Evolutionary conservation across 2,113 vertebrate genomes (phyloP).

Genomic region (Colinus virginianus): DNA sequence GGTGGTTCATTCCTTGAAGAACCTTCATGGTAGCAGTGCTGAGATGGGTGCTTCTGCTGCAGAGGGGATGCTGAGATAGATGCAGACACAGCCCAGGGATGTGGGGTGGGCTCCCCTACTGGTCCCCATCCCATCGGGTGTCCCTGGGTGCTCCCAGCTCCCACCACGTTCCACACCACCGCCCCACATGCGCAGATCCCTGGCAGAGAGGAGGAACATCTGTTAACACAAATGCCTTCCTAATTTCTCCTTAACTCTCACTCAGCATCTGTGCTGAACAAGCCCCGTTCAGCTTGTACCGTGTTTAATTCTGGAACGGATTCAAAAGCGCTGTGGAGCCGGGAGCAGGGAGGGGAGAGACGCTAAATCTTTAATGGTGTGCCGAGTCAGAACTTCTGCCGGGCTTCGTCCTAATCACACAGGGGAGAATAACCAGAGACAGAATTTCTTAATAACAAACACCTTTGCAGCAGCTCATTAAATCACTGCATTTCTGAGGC

Average conservation of each 20-base stretch:
- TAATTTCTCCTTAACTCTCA: slow-evolving; percentile 65
- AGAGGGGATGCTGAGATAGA: accelerated
- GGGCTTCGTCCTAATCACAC: neutral
- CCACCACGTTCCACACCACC: neutral
- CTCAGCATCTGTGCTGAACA: slow-evolving; percentile 67
- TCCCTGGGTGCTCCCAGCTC: neutral
- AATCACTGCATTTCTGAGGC: slow-evolving; percentile 78
- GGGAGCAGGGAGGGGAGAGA: slow-evolving; percentile 6
- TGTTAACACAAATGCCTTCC: slow-evolving; percentile 75
- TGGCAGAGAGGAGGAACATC: slow-evolving; percentile 71
- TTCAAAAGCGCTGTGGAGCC: slow-evolving; percentile 56
- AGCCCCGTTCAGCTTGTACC: slow-evolving; percentile 62
- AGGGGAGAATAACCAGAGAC: slow-evolving; percentile 47
- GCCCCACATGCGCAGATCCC: neutral
- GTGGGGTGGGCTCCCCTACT: neutral
- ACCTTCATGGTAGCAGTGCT: accelerated
- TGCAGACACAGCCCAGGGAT: neutral
- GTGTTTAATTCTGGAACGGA: slow-evolving; percentile 71
- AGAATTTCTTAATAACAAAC: slow-evolving; percentile 74
- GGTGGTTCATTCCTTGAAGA: neutral
- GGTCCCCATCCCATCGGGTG: accelerated
- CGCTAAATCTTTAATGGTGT: slow-evolving; percentile 61
- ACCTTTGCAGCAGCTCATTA: slow-evolving; percentile 82
- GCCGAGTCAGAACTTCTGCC: slow-evolving; percentile 49
- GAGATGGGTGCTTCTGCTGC: neutral